Conservation (phyloP, 2,113 vertebrate species). For the Stegostoma tigrinum region DNA sequence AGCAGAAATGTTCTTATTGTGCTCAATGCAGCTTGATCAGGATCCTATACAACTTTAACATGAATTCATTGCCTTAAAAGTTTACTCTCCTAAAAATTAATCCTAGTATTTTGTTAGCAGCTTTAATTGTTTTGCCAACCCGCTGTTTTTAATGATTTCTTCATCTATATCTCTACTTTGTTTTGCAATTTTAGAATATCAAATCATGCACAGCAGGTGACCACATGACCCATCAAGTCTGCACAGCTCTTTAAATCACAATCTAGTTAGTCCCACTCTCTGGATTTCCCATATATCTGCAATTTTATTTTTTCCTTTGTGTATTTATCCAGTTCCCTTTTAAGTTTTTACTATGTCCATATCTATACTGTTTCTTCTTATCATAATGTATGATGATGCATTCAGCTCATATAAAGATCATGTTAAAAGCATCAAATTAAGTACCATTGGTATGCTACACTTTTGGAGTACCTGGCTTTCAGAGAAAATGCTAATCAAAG, state of each 20-base stretch:
- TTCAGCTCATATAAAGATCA: not conserved
- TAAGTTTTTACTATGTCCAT: not conserved
- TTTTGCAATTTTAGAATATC: not conserved
- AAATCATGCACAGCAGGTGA: not conserved
- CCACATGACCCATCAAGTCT: not conserved
- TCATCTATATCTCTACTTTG: not conserved
- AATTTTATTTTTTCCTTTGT: not conserved
- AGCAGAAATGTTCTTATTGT: not conserved
- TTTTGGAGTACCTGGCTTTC: not conserved
- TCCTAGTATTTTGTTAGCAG: not conserved
- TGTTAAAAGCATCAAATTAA: not conserved
- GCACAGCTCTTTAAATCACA: too few species aligned
- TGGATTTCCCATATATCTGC: not conserved
- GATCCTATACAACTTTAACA: not conserved
- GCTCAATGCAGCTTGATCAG: not conserved
- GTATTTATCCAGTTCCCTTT: not conserved
- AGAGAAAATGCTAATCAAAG: not conserved
- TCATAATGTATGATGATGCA: not conserved
- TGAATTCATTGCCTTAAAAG: not conserved
- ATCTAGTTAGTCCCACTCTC: not conserved
- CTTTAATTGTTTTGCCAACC: not conserved
- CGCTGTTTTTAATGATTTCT: not conserved
- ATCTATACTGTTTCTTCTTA: not conserved
- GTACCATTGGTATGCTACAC: not conserved
- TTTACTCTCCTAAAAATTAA: not conserved